Percentiles rank a stretch among this genome's conserved stretches.
Evolutionary conservation across 2,113 vertebrate genomes (phyloP).

Genomic region (Patagioenas fasciata): DNA sequence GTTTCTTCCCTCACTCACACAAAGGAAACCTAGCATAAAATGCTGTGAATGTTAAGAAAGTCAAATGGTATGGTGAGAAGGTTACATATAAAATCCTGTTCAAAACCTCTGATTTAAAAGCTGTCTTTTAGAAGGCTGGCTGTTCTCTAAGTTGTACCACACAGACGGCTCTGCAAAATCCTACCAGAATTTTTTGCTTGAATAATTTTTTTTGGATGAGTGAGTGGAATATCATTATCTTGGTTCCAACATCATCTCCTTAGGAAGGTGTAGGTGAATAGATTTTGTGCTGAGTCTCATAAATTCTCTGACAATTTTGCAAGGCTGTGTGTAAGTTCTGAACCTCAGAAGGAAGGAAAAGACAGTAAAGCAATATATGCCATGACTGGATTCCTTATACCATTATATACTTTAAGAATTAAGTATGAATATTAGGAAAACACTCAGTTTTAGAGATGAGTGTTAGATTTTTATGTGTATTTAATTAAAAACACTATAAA

Average conservation of each 20-base stretch:
- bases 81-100: not conserved
- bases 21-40: not conserved
- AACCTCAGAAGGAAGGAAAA: not conserved
- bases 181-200: constrained; percentile 23
- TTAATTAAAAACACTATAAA: not conserved
- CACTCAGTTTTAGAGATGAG: not conserved
- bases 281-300: constrained; percentile 42
- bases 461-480: not conserved
- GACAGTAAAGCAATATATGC: not conserved
- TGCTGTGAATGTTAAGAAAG: not conserved
- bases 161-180: not conserved
- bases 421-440: not conserved
- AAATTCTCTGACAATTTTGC: constrained; percentile 52
- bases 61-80: not conserved
- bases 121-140: not conserved
- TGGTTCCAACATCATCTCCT: not conserved
- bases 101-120: constrained; percentile 32
- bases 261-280: constrained; percentile 10
- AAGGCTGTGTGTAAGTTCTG: constrained; percentile 45
- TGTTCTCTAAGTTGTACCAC: not conserved
- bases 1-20: not conserved
- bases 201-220: constrained; percentile 36
- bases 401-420: not conserved
- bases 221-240: constrained; percentile 28
- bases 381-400: not conserved